Percentiles rank a stretch among this genome's conserved stretches.
These are phyloP conservation scores for Branchellion lobata DNA, from an alignment of 2,888 invertebrate species.

Conservation along the genomic window DNA sequence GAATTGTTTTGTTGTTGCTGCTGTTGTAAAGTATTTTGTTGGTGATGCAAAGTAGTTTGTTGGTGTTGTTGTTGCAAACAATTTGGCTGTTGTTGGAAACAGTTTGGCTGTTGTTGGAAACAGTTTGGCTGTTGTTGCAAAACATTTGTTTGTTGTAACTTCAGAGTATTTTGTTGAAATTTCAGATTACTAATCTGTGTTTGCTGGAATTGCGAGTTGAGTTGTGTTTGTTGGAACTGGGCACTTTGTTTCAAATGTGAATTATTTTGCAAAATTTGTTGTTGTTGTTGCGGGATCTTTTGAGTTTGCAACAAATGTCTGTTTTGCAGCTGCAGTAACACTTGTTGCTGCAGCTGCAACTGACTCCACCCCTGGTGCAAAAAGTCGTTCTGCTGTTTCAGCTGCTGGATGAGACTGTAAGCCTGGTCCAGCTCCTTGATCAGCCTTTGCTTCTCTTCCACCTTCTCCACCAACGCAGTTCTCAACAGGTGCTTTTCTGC, in stretches of 20 bases:
- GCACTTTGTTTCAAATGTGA: background rate
- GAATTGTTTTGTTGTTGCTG: no score
- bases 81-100: no score
- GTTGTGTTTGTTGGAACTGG: background rate
- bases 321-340: constrained; percentile 25
- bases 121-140: no score
- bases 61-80: no score
- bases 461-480: constrained; percentile 30
- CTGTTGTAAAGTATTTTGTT: no score
- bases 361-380: constrained; percentile 35
- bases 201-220: background rate
- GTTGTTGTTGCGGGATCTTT: background rate
- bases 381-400: constrained; percentile 38
- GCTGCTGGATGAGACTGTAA: constrained; percentile 49
- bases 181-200: no score
- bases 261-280: background rate
- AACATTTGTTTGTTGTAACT: no score
- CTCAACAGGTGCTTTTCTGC: constrained; percentile 35
- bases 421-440: constrained; percentile 52
- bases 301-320: background rate
- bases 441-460: constrained; percentile 39
- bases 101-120: no score
- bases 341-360: constrained; percentile 43
- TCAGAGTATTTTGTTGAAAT: no score
- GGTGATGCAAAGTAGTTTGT: no score